These are phyloP conservation scores for Scaptomyza reducta DNA, from an alignment of 2,888 invertebrate species.

Conservation along the genomic window DNA sequence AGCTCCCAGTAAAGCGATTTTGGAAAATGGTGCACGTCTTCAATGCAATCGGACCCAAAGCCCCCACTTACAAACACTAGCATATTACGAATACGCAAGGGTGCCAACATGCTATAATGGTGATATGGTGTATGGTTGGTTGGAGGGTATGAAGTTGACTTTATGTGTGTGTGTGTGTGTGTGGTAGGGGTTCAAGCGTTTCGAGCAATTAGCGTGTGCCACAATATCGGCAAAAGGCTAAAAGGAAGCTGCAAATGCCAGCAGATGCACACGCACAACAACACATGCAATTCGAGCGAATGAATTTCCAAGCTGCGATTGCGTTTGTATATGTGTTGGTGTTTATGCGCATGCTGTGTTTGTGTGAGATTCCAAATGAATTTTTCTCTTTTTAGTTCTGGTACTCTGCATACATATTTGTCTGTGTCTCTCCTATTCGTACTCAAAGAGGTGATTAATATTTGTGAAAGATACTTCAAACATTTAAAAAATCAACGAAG, in stretches of 20 bases:
- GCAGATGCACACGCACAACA: slow-evolving; percentile 31
- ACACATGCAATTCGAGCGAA: slow-evolving; percentile 49
- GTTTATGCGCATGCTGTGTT: slow-evolving; percentile 1
- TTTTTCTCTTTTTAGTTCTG: slow-evolving; percentile 13
- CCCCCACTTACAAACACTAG: background rate
- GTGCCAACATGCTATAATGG: slow-evolving; percentile 31
- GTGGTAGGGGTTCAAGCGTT: slow-evolving; percentile 38
- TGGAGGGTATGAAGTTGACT: background rate
- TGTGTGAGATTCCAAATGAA: slow-evolving; percentile 22
- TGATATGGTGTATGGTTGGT: slow-evolving; percentile 10
- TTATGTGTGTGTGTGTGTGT: background rate
- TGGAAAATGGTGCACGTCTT: slow-evolving; percentile 45
- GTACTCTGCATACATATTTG: background rate
- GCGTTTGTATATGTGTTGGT: background rate
- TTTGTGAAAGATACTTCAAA: slow-evolving; percentile 4
- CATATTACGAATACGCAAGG: slow-evolving; percentile 34
- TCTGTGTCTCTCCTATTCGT: background rate
- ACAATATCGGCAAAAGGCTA: slow-evolving; percentile 67
- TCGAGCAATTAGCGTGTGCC: slow-evolving; percentile 73
- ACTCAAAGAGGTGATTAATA: slow-evolving; percentile 1
- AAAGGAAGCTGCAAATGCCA: slow-evolving; percentile 61
- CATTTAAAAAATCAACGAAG: background rate
- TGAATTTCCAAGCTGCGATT: slow-evolving; percentile 38
- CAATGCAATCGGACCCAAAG: slow-evolving; percentile 44
- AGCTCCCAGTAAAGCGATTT: slow-evolving; percentile 47